Evolutionary conservation across 2,113 vertebrate genomes (phyloP), one percentile per base, ranked within the genome.

Genomic region (Gulo gulo): DNA sequence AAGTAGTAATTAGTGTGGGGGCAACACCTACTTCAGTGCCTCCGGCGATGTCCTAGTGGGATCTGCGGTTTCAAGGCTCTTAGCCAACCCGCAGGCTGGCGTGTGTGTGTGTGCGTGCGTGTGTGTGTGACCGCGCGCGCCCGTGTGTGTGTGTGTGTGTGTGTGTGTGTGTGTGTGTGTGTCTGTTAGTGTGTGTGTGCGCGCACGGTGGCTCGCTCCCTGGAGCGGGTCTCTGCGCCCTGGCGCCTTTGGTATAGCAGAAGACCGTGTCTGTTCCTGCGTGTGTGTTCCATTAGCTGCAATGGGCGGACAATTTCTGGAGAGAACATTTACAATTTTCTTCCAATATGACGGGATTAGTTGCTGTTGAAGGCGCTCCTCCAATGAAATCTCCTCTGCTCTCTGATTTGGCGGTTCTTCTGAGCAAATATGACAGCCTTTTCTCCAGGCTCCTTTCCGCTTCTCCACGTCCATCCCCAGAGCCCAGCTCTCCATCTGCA

Each of bases 381-480:
- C 99, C 99, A 99, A 99, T 99, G 97, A 97, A 97, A 98, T 98
- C 67, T 34, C 50, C 95, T 31, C 98, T 97, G 98, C 96, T 92
- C 78, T 98, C 98, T 99, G 99, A 99, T 99, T 99, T 98, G 99
- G 98, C 96, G 96, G 96, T 95, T 97, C 95, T 96, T 91, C 97
- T 96, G 97, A 98, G 99, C 98, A 98, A 98, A 98, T 92, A 98
- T 98, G 98, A 98, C 98, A 98, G 98, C 92, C 97, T 98, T 97
- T 98, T 98, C 97, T 98, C 98, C 98, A 83, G 97, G 97, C 94
- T 97, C 97, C 93, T 97, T 94, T 96, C 97, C 20, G 61, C 97
- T 92, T 88, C 82, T 88, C 96, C 95, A 92, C 88, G 82, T 88
- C 71, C 97, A 42, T 36, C 71, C 95, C 79, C 65, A 42, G 81